phyloP scores from a whole-genome alignment of 2,888 invertebrate genomes.

The Meiosimyza platycephala region DNA sequence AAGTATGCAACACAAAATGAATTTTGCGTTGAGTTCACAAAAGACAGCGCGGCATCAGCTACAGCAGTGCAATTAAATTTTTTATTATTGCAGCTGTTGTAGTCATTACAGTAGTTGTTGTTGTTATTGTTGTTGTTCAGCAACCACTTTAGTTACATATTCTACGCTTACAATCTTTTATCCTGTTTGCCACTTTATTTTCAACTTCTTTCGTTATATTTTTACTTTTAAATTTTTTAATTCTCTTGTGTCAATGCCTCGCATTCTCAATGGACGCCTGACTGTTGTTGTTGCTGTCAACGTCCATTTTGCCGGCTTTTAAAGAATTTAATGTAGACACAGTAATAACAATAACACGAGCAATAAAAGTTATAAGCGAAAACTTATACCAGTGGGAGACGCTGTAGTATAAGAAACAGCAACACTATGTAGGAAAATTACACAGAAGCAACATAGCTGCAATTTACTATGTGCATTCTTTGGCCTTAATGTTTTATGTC shows the following conservation, averaged over 20 bases:
- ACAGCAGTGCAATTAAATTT: slow-evolving; percentile 10
- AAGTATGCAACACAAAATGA: slow-evolving; percentile 27
- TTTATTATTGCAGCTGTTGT: slow-evolving; percentile 2
- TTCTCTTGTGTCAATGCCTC: slow-evolving; percentile 1
- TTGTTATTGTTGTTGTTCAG: slow-evolving; percentile 1
- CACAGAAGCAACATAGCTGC: background rate
- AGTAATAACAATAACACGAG: too few species aligned
- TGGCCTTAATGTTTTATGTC: background rate
- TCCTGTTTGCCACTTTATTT: background rate
- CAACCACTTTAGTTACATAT: slow-evolving; percentile 7
- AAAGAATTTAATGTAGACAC: too few species aligned
- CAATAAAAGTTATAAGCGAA: too few species aligned
- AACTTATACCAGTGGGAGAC: background rate
- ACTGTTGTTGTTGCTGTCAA: too few species aligned
- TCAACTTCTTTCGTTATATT: background rate
- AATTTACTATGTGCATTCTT: slow-evolving; percentile 5
- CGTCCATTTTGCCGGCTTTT: too few species aligned
- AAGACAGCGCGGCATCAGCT: background rate
- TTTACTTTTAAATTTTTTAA: background rate
- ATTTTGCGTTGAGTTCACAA: slow-evolving; percentile 3
- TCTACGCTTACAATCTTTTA: background rate
- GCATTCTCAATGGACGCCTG: too few species aligned
- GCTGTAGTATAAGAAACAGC: background rate
- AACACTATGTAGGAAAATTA: background rate
- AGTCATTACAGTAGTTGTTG: background rate